These are phyloP conservation scores for Dendroctonus valens DNA, from an alignment of 1,140 invertebrate species.

Conservation along the genomic window DNA sequence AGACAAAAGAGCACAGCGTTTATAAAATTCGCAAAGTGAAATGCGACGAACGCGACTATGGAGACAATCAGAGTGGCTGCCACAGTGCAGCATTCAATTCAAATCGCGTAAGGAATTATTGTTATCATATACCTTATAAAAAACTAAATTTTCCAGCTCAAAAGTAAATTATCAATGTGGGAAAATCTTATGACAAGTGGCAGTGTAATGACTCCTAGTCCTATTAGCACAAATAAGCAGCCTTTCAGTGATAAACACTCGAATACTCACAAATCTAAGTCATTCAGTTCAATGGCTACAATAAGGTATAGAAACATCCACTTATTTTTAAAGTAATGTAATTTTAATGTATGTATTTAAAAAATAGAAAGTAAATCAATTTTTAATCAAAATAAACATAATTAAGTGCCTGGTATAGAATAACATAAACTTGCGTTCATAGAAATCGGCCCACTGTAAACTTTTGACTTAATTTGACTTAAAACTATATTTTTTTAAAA, in stretches of 20 bases:
- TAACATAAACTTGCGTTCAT: no score
- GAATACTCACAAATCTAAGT: conserved; percentile 50
- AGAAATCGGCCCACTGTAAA: no score
- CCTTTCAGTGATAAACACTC: conserved; percentile 2
- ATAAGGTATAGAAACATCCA: conserved; percentile 43
- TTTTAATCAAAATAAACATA: no score
- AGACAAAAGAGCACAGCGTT: conserved; percentile 74
- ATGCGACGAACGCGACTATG: conserved; percentile 60
- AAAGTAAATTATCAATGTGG: conserved; percentile 42
- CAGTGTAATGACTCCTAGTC: conserved; percentile 34
- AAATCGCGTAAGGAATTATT: conserved; percentile 31
- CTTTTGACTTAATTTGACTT: no score
- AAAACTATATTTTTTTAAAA: no score
- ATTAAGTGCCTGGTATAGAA: no score
- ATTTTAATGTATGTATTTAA: neutral
- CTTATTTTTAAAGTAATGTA: neutral
- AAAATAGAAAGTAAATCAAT: neutral
- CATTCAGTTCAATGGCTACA: conserved; percentile 63
- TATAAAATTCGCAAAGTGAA: conserved; percentile 77
- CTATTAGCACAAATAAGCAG: conserved; percentile 35
- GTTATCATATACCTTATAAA: conserved; percentile 1
- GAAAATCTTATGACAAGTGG: conserved; percentile 37
- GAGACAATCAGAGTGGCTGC: conserved; percentile 43
- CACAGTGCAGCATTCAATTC: conserved; percentile 36
- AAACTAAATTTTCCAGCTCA: conserved; percentile 34